phyloP scores from a whole-genome alignment of 2,113 vertebrate genomes.

The Malurus alboscapulatus region DNA sequence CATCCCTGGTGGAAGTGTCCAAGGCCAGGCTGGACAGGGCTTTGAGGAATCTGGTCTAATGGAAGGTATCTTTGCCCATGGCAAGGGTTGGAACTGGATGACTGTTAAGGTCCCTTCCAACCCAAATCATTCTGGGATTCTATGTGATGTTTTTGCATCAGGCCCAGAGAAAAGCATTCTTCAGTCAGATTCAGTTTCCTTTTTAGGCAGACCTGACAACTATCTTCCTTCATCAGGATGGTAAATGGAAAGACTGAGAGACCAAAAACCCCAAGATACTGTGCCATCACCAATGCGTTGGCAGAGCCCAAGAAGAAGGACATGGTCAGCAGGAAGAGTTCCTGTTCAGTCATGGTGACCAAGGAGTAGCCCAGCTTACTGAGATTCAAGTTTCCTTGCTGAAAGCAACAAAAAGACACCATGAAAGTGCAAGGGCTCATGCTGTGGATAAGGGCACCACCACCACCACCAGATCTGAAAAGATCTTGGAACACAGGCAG shows the following conservation, averaged over 20 bases:
- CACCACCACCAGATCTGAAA: neutral
- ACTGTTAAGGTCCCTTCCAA: neutral
- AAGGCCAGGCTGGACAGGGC: neutral
- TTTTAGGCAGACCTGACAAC: neutral
- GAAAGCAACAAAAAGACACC: neutral
- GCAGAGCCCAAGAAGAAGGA: neutral
- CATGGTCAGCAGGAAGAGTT: neutral
- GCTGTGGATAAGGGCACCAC: neutral
- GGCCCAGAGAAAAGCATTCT: neutral
- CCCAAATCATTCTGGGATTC: neutral
- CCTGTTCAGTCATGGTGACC: neutral
- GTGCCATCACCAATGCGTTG: neutral
- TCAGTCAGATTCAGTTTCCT: neutral
- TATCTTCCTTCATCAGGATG: neutral
- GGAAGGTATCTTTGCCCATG: neutral
- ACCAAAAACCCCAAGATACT: neutral
- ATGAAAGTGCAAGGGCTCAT: neutral
- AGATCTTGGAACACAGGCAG: neutral
- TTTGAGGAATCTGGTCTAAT: neutral
- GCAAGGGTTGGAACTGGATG: neutral
- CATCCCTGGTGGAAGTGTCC: neutral
- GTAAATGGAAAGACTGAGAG: neutral
- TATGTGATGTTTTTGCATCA: neutral
- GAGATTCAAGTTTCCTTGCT: neutral
- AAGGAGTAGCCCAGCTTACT: neutral